Evolutionary conservation across 2,797 vertebrate genomes (phyloP), one percentile per base, ranked within the genome.

Genomic region (Cryptoprocta ferox): DNA sequence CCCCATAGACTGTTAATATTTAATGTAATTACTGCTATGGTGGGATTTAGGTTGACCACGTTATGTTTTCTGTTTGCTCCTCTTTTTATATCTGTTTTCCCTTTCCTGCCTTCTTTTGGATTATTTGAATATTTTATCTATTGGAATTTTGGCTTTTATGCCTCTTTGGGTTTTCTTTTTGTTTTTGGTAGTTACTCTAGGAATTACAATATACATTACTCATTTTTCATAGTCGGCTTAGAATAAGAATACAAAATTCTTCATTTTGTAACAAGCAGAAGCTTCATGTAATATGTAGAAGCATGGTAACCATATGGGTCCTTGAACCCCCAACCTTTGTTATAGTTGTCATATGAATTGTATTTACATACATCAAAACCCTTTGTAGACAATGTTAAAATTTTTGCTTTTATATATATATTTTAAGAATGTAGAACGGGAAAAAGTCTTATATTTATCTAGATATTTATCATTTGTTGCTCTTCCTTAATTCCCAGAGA

Each of bases 381-480:
- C 50, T 75, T 45, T n/a, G 37, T 12, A 80, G 59, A 35, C 37
- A 61, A 30, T 80, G 48, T 61, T 42, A 32, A 18, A 35, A 45
- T 70, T 91, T 82, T 88, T 94, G 71, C 56, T 89, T 95, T 80
- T 26, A 45, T 56, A 24, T 53, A 53, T 53, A 53, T 19, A 53
- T n/a, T n/a, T n/a, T n/a, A 56, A 76, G 53, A 93, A 7, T 63
- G 42, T 15, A 26, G 71, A 39, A 76, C 12, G 37, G 87, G 9
- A 10, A 65, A 86, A 56, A 16, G 5, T 48, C 86, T 78, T 39
- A 11, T 56, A 87, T 83, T 88, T 56, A 78, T 91, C 68, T 78
- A 80, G 88, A n/a, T 68, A 88, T 48, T 89, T 68, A 81, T 59
- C 35, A 37, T 66, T 84, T 94, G 73, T 80, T 88, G 70, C 53